Conservation (phyloP, 2,797 vertebrate genomes). For the Nyctalus aviator region DNA sequence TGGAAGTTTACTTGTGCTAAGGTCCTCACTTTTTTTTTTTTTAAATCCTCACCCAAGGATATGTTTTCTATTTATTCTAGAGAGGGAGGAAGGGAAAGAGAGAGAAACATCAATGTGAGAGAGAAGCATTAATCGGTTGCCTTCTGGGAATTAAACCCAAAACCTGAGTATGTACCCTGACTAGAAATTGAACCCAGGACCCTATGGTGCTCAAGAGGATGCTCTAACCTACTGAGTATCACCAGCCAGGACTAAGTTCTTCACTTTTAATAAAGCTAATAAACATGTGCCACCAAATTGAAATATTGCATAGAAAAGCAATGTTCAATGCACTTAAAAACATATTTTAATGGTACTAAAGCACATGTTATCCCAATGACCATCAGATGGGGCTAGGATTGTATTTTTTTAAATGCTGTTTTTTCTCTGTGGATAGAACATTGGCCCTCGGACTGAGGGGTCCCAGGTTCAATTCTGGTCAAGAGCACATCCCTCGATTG, state of each 20-base stretch:
- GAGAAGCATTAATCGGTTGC: not conserved
- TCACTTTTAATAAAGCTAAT: conserved; percentile 39
- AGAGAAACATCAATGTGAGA: not conserved
- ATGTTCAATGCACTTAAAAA: not conserved
- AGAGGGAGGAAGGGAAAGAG: not conserved
- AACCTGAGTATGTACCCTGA: not conserved
- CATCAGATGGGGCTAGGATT: not conserved
- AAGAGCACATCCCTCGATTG: too few species aligned
- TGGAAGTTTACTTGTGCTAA: not conserved
- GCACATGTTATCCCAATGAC: not conserved
- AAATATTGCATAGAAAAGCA: conserved; percentile 19
- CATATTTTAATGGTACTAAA: not conserved
- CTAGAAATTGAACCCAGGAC: not conserved
- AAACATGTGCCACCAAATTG: conserved; percentile 40
- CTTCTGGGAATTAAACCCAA: not conserved
- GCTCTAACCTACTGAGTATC: not conserved
- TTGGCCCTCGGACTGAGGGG: too few species aligned
- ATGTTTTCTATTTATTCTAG: not conserved
- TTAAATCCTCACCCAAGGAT: not conserved
- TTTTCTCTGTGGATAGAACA: too few species aligned
- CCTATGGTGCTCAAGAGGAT: not conserved
- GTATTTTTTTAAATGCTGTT: not conserved
- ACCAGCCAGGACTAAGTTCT: not conserved
- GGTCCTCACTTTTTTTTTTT: not conserved
- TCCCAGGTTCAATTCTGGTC: too few species aligned